Percentiles rank a stretch among this genome's conserved stretches.
Evolutionary conservation across 2,797 vertebrate genomes (phyloP).

Genomic region (Oryzias dopingdopingensis): DNA sequence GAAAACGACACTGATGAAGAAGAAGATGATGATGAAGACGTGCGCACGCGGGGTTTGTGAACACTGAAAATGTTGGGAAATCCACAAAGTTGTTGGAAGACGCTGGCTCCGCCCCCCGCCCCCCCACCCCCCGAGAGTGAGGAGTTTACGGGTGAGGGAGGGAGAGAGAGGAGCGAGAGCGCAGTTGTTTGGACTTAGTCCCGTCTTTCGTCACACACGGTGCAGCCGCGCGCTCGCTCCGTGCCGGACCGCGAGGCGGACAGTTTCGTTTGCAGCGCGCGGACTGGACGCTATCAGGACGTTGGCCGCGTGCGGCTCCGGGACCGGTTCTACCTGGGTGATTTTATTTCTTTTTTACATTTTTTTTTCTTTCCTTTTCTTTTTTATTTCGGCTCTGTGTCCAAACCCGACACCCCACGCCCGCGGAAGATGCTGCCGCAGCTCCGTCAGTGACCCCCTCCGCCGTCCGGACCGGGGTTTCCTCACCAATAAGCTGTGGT

Average conservation of each 20-base stretch:
- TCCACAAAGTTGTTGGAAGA: conserved; percentile 43
- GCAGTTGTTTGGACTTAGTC: conserved; percentile 69
- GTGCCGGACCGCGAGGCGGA: conserved; percentile 57
- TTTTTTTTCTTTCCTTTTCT: neutral
- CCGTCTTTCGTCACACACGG: conserved; percentile 62
- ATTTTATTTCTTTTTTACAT: conserved; percentile 6
- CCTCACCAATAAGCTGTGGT: conserved; percentile 1
- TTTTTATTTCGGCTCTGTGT: conserved; percentile 13
- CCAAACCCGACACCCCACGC: conserved; percentile 12
- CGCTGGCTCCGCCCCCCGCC: conserved; percentile 50
- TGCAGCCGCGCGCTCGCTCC: conserved; percentile 59
- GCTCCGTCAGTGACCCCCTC: conserved; percentile 39
- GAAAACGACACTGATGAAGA: too few species aligned
- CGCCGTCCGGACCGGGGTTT: conserved; percentile 50
- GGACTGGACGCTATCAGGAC: conserved; percentile 33
- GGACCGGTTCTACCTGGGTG: conserved; percentile 15
- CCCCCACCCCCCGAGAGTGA: conserved; percentile 20
- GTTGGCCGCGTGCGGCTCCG: conserved; percentile 41
- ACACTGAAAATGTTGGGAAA: conserved; percentile 39
- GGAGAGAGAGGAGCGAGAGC: conserved; percentile 35
- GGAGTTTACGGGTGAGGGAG: conserved; percentile 29
- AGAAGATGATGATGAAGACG: too few species aligned
- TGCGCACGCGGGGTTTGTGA: neutral
- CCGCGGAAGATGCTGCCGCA: conserved; percentile 53
- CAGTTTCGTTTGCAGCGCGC: conserved; percentile 19